Conservation (phyloP, 2,113 vertebrate species). For the Lophura nycthemera region DNA sequence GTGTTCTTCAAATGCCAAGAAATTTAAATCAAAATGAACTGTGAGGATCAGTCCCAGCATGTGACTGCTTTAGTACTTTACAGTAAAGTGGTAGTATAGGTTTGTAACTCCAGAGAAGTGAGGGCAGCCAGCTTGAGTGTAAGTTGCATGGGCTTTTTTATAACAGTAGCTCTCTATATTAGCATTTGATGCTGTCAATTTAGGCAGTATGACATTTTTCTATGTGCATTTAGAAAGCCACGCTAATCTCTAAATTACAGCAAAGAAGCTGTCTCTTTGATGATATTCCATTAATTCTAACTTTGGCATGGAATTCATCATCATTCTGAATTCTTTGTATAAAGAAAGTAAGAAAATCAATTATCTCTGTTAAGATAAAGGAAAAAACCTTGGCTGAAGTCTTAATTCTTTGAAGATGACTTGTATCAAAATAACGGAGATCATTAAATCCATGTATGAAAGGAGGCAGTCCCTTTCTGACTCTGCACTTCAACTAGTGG, state of each 20-base stretch:
- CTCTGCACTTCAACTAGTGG: background rate
- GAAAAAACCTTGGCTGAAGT: background rate
- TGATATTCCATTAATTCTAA: slow-evolving; percentile 23
- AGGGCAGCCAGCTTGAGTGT: background rate
- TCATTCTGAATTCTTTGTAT: background rate
- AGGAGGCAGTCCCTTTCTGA: background rate
- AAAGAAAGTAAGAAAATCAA: background rate
- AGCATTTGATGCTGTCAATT: slow-evolving; percentile 7
- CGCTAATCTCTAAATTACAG: background rate
- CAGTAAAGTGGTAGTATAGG: background rate
- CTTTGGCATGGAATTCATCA: background rate
- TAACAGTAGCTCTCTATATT: background rate
- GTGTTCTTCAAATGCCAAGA: background rate
- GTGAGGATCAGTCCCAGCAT: background rate
- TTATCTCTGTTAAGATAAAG: slow-evolving; percentile 10
- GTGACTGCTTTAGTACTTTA: background rate
- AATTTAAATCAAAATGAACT: background rate
- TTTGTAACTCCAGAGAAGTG: background rate
- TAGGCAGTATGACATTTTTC: background rate
- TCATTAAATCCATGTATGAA: background rate
- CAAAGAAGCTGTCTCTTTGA: background rate
- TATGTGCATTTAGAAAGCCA: background rate
- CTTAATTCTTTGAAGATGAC: background rate
- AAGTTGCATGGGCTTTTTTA: background rate
- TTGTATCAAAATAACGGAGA: background rate